Evolutionary conservation across 2,113 vertebrate genomes (phyloP).

Genomic region (Ptilorrhoa leucosticta): DNA sequence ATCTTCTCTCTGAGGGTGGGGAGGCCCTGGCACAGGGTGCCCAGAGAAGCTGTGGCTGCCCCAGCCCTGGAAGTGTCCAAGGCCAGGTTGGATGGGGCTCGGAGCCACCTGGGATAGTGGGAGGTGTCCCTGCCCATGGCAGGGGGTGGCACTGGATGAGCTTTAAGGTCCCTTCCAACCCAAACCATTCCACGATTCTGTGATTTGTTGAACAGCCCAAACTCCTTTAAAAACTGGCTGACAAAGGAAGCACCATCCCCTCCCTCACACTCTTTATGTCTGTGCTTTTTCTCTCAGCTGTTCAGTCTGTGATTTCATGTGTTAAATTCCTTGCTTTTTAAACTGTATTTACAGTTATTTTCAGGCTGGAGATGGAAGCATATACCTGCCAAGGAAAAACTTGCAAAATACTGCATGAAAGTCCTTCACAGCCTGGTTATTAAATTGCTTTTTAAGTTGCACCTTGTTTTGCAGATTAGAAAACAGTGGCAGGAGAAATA

Average conservation of each 20-base stretch:
- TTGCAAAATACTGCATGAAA: background rate
- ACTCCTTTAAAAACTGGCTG: background rate
- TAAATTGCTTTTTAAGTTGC: background rate
- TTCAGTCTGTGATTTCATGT: background rate
- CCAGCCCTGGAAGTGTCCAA: background rate
- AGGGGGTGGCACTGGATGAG: background rate
- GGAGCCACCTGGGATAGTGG: accelerated
- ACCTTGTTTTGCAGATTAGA: background rate
- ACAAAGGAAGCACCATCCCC: background rate
- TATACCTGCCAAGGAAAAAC: background rate
- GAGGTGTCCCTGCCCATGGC: background rate
- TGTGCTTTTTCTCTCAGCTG: background rate
- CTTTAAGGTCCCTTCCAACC: background rate
- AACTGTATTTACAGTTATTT: background rate
- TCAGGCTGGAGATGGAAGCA: background rate
- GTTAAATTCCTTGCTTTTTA: background rate
- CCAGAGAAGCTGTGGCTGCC: background rate
- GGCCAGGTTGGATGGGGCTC: accelerated
- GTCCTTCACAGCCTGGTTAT: background rate
- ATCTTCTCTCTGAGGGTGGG: background rate
- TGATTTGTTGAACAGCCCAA: background rate
- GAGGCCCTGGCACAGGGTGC: accelerated
- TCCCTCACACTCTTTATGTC: background rate
- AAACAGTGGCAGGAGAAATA: background rate
- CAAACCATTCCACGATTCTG: background rate